These are phyloP conservation scores for Lepeophtheirus salmonis DNA, from an alignment of 1,140 invertebrate species.

Conservation along the genomic window DNA sequence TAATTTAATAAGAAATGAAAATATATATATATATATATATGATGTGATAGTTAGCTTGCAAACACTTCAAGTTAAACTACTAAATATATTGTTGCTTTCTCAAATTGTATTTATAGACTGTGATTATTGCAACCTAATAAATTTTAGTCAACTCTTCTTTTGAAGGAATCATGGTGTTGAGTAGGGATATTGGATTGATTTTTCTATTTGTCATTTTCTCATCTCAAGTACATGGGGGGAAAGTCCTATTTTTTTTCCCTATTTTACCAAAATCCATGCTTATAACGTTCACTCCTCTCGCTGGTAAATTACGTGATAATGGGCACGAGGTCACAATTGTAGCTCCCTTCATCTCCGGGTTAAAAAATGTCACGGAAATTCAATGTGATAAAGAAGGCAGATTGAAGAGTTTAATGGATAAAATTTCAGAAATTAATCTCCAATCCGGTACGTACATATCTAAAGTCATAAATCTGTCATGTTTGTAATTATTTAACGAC, in stretches of 20 bases:
- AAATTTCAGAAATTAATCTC: not conserved
- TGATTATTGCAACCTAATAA: no score
- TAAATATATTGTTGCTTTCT: no score
- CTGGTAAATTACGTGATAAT: not conserved
- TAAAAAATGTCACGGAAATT: not conserved
- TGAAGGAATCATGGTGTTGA: no score
- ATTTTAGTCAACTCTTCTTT: no score
- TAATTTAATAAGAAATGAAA: no score
- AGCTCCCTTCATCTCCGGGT: not conserved
- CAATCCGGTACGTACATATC: not conserved
- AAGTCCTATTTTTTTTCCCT: constrained; percentile 10
- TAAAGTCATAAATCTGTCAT: not conserved
- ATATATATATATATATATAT: no score
- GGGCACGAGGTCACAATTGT: constrained; percentile 12
- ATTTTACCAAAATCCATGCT: not conserved
- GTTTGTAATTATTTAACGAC: not conserved
- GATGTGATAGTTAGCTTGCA: no score
- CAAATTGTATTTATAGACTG: no score
- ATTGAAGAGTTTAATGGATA: not conserved
- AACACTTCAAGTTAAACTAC: no score
- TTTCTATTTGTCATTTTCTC: not conserved
- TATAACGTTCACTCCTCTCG: constrained; percentile 8
- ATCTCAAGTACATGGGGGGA: not conserved
- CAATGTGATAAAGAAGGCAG: not conserved
- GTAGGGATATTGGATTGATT: not conserved